A percentile compares a stretch with the other conserved stretches of the same genome.
phyloP scores from a whole-genome alignment of 2,797 vertebrate genomes.

The Leptoclinus maculatus region DNA sequence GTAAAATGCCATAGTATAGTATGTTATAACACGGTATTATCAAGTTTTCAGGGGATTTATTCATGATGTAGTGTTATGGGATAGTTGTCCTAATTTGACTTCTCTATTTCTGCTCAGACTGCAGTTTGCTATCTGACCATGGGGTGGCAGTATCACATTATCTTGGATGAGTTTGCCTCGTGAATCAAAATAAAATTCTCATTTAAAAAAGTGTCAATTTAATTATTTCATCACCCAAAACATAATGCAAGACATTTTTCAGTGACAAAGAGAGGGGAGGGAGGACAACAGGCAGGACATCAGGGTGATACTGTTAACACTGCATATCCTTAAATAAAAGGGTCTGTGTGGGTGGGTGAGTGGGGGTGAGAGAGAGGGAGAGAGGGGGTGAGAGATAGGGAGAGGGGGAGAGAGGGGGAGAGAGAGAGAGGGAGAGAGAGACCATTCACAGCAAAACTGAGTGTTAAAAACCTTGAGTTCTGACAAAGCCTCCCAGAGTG shows the following conservation, averaged over 20 bases:
- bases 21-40: no score
- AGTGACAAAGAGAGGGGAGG: not conserved
- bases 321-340: no score
- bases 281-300: not conserved
- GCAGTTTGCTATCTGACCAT: no score
- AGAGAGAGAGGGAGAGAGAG: not conserved
- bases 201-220: not conserved
- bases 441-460: conserved; percentile 15
- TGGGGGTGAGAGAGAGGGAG: no score
- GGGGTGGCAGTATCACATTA: no score
- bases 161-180: not conserved
- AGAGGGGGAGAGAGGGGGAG: not conserved
- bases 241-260: not conserved
- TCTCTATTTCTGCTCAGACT: no score
- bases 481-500: conserved; percentile 29
- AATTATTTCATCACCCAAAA: not conserved
- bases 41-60: no score
- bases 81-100: no score
- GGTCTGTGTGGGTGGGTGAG: no score
- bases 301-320: not conserved
- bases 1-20: no score
- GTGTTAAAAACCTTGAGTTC: conserved; percentile 44
- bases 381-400: not conserved
- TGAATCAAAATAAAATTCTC: not conserved
- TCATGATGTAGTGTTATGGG: no score